Conservation (phyloP, 2,797 vertebrate genomes). For the Carapus acus region DNA sequence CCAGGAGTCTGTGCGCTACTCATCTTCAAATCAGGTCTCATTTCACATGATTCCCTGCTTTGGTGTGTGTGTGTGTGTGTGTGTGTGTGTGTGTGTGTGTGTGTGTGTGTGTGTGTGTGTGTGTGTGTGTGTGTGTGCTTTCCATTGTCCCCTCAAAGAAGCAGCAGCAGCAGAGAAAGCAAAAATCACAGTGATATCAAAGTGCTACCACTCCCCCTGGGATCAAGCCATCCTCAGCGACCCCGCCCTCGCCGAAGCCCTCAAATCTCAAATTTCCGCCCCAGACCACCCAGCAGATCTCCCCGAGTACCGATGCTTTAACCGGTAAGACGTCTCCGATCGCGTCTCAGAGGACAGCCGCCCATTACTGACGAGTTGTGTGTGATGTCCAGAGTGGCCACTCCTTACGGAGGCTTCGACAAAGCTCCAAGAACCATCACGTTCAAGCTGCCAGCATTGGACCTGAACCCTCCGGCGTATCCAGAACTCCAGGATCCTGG, state of each 20-base stretch:
- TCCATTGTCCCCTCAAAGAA: constrained; percentile 78
- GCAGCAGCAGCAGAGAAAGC: constrained; percentile 78
- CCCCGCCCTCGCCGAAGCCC: constrained; percentile 83
- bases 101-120: too few species aligned
- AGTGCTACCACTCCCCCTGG: constrained; percentile 94
- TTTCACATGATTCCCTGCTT: too few species aligned
- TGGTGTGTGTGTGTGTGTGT: too few species aligned
- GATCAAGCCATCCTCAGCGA: constrained; percentile 89
- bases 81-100: too few species aligned
- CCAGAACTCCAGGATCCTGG: constrained; percentile 82
- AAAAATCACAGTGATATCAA: constrained; percentile 78
- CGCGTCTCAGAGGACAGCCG: background rate
- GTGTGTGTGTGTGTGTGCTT: constrained; percentile 51
- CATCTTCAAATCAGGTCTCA: too few species aligned
- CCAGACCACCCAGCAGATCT: constrained; percentile 76
- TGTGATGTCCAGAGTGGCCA: constrained; percentile 83
- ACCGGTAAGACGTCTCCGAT: constrained; percentile 77
- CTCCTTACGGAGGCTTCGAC: constrained; percentile 93
- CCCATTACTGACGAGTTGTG: background rate
- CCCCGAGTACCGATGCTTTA: constrained; percentile 89
- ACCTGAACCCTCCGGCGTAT: constrained; percentile 79
- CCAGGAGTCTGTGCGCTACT: too few species aligned
- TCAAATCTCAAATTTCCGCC: constrained; percentile 78
- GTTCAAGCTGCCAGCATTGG: constrained; percentile 89
- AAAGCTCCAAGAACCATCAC: constrained; percentile 88